Percentiles rank a stretch among this genome's conserved stretches.
These are phyloP conservation scores for Echinops telfairi DNA, from an alignment of 2,113 vertebrate species.

Conservation along the genomic window DNA sequence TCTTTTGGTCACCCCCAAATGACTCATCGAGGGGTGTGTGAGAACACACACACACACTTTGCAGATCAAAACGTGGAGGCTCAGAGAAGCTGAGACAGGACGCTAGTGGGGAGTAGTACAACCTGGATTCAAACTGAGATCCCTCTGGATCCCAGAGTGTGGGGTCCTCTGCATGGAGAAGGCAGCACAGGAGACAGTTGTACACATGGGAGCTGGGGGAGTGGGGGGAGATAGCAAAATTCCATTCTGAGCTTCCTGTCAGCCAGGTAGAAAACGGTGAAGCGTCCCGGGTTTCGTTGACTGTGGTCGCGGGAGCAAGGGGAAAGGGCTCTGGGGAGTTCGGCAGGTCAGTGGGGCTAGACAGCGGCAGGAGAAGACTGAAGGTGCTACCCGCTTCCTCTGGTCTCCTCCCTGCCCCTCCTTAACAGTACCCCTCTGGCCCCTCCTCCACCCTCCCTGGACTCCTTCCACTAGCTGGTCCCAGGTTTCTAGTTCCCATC, in stretches of 20 bases:
- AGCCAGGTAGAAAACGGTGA: not conserved
- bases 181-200: not conserved
- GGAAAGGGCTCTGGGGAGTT: not conserved
- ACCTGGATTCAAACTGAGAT: not conserved
- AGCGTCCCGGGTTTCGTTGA: no score
- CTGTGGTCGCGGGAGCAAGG: no score
- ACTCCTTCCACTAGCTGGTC: not conserved
- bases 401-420: not conserved
- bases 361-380: not conserved
- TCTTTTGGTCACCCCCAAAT: no score
- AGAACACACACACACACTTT: not conserved
- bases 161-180: not conserved
- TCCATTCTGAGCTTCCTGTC: not conserved
- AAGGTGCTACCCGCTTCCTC: not conserved
- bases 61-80: not conserved
- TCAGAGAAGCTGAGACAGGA: not conserved
- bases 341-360: not conserved
- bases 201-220: no score
- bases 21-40: no score
- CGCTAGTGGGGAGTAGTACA: not conserved
- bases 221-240: not conserved
- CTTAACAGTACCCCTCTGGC: not conserved
- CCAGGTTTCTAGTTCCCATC: not conserved
- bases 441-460: no score
- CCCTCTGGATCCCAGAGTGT: not conserved